Conservation (phyloP, 2,888 invertebrate species). For the Polyommatus iphigenia region DNA sequence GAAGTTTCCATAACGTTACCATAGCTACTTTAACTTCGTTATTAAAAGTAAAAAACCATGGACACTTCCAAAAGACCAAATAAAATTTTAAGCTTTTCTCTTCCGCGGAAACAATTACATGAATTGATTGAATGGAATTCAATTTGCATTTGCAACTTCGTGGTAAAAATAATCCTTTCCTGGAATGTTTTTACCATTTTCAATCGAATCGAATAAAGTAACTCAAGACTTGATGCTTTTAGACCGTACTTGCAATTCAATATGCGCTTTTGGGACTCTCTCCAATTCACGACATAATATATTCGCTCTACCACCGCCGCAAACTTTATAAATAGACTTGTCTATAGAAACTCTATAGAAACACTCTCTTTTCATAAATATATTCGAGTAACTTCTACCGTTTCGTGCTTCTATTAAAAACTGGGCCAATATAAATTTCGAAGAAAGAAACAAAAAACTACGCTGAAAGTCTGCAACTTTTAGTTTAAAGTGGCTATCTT, state of each 20-base stretch:
- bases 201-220: slow-evolving; percentile 9
- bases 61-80: background rate
- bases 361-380: background rate
- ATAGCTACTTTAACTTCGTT: background rate
- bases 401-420: background rate
- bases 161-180: slow-evolving; percentile 6
- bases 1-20: background rate
- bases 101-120: background rate
- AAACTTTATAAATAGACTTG: slow-evolving; percentile 20
- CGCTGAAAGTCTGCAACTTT: slow-evolving; percentile 8
- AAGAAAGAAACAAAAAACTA: background rate
- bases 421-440: background rate
- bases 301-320: background rate
- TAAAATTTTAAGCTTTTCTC: background rate
- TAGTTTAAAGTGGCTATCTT: background rate
- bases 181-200: background rate
- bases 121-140: background rate
- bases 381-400: background rate
- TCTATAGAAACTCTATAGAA: slow-evolving; percentile 10
- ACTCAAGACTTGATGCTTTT: slow-evolving; percentile 7
- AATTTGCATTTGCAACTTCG: background rate
- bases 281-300: slow-evolving; percentile 19
- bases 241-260: slow-evolving; percentile 11
- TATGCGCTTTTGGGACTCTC: slow-evolving; percentile 19
- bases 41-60: background rate